Evolutionary conservation across 37 sponge, comb jelly and placozoan species (phyloP), one percentile per base, ranked within the genome.

Genomic region (Eunapius fragilis): DNA sequence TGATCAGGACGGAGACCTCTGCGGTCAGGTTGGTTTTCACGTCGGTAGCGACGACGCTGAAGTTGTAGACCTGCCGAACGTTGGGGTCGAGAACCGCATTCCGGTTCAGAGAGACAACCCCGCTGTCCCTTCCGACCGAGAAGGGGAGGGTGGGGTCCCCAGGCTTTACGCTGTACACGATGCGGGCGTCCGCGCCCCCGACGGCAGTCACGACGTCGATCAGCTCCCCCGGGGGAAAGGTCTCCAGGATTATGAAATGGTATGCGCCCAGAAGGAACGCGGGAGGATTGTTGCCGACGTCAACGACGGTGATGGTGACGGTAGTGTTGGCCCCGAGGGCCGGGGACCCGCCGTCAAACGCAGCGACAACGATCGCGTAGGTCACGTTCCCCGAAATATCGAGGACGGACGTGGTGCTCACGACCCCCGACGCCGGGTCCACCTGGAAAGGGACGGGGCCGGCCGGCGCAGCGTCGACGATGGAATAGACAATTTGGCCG

Each of bases 11-110:
- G 0, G 30, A 13, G 2, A 58, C 74, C 17, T n/a, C 58, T 25
- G 91, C 37, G 17, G 69, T 37, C 83, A 30, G 58, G 0, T 45
- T 68, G 10, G 83, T 80, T 28, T 86, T 89, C 22, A 7, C 10
- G 68, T 94, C 89, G 0, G 25, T 22, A 10, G 91, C 95, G 23
- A 50, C 23, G 2, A 94, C 35, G 3, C 67, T 86, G 5, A 94
- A 38, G 23, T 6, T 79, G 77, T 86, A 79, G 25, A 23, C n/a
- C 24, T 41, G 32, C 30, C 19, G 71, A 5, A 83, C 84, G 58
- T 95, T 93, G 72, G 77, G 87, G 72, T 95, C 93, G 19, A 95
- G 85, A 0, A 47, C 13, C 17, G 30, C 41, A 2, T 38, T 30
- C 22, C 86, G 28, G 37, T 71, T 79, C n/a, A 92, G 75, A 10